Base-by-base conservation (phyloP, 2,888 invertebrate species). In the Anthrax anthrax region DNA sequence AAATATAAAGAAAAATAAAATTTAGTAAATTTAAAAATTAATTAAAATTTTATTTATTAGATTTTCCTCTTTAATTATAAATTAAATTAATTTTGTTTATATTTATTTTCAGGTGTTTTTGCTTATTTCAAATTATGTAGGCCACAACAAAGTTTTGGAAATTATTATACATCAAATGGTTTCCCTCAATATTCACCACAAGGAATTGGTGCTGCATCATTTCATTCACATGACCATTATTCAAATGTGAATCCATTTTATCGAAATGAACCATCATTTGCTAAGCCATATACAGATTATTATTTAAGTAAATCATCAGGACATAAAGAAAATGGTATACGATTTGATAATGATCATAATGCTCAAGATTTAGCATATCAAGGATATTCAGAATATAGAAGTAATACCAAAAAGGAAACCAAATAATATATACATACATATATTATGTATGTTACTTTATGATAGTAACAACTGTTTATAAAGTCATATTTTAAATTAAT, bases 91-190 rank as follows among this genome's bases (percentile, higher is more conserved):
- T n/a, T 23, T 23, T 23, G 8, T 8, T 42, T 42, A 39, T 17
- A 37, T 37, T 37, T 18, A 12, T n/a, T 43, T 63, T 14, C 62
- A 74, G 84, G 87, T 52, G 69, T 86, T 0, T 86, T 88, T 57
- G 88, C 84, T 29, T 88, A 85, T 71, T 85, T 87, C 65, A 86
- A 86, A 61, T 73, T 88, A 56, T 88, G 85, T 72, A 84, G 83
- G 56, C 85, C 85, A 1, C 73, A 74, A 4, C 77, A 78, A 2
- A 74, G 74, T 0, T 69, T 67, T 52, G 71, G 72, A 1, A 64
- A 59, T 42, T 67, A 65, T 49, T 70, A 67, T 55, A 65, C 69
- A 50, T 52, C 56, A 32, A 62, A 62, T 41, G 75, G 76, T 0
- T 60, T 62, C 48, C 62, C 64, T 18, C 80, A 84, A 56, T 85